Base-by-base conservation (phyloP, 2,888 invertebrate genomes). In the Sphaerophoria rueppellii region DNA sequence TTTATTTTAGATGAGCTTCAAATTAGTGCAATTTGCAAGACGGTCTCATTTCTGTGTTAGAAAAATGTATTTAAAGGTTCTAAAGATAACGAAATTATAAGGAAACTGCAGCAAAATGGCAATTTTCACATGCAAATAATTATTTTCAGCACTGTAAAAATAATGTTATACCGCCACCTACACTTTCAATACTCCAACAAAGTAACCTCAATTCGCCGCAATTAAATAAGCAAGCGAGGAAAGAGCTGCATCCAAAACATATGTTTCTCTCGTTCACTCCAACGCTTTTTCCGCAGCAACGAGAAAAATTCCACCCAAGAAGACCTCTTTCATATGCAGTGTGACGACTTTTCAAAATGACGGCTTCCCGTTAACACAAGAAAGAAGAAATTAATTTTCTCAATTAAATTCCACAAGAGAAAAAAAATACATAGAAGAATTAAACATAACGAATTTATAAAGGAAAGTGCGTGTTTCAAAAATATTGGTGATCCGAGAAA, bases 321-420 rank as follows among this genome's bases (percentile, higher is more conserved):
- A 9, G 4, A 43, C 11, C 11, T 43, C 11, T 43, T 6, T 24
- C 24, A 24, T 24, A 24, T 43, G 43, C 43, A 7, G 60, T 50
- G 73, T 80, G 76, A 85, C 73, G 81, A 85, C 81, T 85, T 85
- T 85, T 85, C 85, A 85, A 85, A 85, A 85, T 85, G 85, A 85
- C 85, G 85, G 85, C 85, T 85, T 85, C 80, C 81, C 80, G 81
- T 85, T 85, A 85, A 43, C 43, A 43, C 11, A 43, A 81, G 54
- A 85, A 54, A 43, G 0, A 43, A 81, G 54, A 85, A 54, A 74
- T 77, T 50, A 50, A 81, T 85, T 85, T 77, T 67, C 24, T 24
- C 69, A 80, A 65, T 65, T 55, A 81, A 76, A 85, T 85, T 72
- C 73, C 76, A 81, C 55, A 58, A 76, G 43, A 37, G 52, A 67